A percentile compares a stretch with the other conserved stretches of the same genome.
phyloP scores from a whole-genome alignment of 2,113 vertebrate genomes.

The Hypomesus transpacificus region DNA sequence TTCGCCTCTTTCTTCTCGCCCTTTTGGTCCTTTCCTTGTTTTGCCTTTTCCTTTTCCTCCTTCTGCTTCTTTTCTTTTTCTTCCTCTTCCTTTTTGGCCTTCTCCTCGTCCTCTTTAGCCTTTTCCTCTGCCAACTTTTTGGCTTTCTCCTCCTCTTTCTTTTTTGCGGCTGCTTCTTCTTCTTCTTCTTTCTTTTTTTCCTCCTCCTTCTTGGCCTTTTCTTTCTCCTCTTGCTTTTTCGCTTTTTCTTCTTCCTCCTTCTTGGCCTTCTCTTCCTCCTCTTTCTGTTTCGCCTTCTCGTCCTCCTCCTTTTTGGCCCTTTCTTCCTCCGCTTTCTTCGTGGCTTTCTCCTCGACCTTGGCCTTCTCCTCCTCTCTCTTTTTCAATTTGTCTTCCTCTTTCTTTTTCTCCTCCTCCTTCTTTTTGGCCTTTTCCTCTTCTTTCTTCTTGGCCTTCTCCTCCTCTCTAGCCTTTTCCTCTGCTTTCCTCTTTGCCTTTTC shows the following conservation, averaged over 20 bases:
- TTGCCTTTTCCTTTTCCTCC: not conserved
- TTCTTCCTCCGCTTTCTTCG: not conserved
- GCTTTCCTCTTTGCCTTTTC: not conserved
- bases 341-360: constrained; percentile 35
- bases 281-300: constrained; percentile 23
- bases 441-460: constrained; percentile 26
- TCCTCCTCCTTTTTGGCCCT: not conserved
- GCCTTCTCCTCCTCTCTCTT: constrained; percentile 39
- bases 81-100: constrained; percentile 38
- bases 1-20: not conserved
- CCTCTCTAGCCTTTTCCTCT: constrained; percentile 17
- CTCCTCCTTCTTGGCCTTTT: constrained; percentile 47
- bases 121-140: not conserved
- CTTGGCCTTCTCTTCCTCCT: constrained; percentile 13
- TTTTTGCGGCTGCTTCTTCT: not conserved
- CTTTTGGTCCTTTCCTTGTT: not conserved
- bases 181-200: constrained; percentile 19
- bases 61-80: not conserved
- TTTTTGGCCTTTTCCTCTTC: constrained; percentile 45
- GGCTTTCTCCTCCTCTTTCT: constrained; percentile 26
- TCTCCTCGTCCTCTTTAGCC: constrained; percentile 34
- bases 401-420: constrained; percentile 24
- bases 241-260: constrained; percentile 22
- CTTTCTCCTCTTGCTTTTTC: constrained; percentile 47
- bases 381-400: constrained; percentile 10